Conservation (phyloP, 2,113 vertebrate genomes). For the Macrotus californicus region DNA sequence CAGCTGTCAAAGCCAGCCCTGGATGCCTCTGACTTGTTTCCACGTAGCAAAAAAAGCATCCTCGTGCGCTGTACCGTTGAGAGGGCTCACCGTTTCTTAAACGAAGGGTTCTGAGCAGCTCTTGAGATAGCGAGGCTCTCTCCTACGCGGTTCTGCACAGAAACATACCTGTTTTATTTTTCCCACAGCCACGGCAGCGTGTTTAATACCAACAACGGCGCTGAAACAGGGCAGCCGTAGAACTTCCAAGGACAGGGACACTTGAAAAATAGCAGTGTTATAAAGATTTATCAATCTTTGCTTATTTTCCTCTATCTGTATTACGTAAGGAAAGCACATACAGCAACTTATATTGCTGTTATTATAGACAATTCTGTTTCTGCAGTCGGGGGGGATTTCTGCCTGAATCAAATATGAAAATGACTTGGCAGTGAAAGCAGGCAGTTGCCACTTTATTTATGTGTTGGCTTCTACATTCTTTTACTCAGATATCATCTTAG, state of each 20-base stretch:
- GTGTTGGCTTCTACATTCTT: neutral
- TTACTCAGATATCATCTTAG: neutral
- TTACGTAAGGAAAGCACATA: neutral
- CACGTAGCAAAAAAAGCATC: neutral
- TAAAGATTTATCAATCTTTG: neutral
- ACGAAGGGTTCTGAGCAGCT: neutral
- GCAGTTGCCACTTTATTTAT: neutral
- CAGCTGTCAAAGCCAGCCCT: slow-evolving; percentile 25
- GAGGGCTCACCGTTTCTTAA: neutral
- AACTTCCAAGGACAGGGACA: neutral
- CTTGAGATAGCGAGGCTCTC: neutral
- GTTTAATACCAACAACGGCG: neutral
- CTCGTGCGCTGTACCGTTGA: neutral
- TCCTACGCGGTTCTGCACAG: neutral
- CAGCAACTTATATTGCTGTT: neutral
- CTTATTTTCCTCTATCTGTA: neutral
- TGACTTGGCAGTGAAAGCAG: neutral
- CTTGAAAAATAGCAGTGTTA: neutral
- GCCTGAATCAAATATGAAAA: neutral
- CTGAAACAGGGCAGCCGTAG: neutral
- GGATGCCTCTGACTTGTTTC: slow-evolving; percentile 11
- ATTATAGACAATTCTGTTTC: neutral
- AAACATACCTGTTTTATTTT: neutral
- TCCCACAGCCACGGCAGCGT: neutral
- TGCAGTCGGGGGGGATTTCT: neutral